These are phyloP conservation scores for Trileptium ribeirensis DNA, from an alignment of 2,888 invertebrate species.

Conservation along the genomic window DNA sequence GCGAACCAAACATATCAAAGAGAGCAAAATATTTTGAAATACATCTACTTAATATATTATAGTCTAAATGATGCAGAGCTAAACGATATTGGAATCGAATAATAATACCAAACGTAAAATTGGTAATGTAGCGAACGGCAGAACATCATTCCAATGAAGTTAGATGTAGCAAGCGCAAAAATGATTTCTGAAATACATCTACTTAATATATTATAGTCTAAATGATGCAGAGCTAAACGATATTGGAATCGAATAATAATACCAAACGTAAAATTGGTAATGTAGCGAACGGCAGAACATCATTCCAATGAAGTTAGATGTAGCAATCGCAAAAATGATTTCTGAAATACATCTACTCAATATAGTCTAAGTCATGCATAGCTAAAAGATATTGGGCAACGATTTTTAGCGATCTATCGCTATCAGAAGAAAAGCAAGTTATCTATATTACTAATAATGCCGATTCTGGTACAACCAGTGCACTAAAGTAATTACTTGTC, in stretches of 20 bases:
- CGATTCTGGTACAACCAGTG: too few relatives aligned
- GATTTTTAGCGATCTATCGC: too few relatives aligned
- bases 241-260: slow-evolving; percentile 71
- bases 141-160: slow-evolving; percentile 86
- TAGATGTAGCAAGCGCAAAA: slow-evolving; percentile 78
- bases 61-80: slow-evolving; percentile 79
- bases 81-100: slow-evolving; percentile 73
- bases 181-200: slow-evolving; percentile 59
- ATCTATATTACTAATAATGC: too few relatives aligned
- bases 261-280: slow-evolving; percentile 99
- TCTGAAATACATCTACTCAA: too few relatives aligned
- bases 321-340: slow-evolving; percentile 77
- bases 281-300: slow-evolving; percentile 86
- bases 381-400: too few relatives aligned
- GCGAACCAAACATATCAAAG: too few relatives aligned
- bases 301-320: slow-evolving; percentile 87
- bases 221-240: slow-evolving; percentile 76
- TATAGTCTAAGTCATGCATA: too few relatives aligned
- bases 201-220: too few relatives aligned
- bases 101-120: slow-evolving; percentile 92
- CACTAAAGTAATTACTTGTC: too few relatives aligned
- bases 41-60: too few relatives aligned
- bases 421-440: too few relatives aligned
- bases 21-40: too few relatives aligned
- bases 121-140: slow-evolving; percentile 95